Conservation (phyloP, 1,140 invertebrate species). For the Drosophila rufa region DNA sequence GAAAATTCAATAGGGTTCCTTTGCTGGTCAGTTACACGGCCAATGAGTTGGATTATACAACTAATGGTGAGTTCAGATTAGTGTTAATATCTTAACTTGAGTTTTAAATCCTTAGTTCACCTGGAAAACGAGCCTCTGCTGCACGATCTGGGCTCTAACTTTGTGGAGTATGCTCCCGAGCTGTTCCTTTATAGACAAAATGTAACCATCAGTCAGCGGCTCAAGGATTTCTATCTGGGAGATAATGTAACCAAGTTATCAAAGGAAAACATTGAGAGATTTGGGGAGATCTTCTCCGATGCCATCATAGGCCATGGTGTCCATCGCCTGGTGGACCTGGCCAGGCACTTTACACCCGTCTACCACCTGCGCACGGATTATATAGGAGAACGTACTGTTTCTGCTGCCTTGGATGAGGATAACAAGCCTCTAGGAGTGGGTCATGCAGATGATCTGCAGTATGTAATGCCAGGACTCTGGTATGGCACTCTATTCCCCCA, state of each 20-base stretch:
- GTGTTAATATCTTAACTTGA: neutral
- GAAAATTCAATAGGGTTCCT: conserved; percentile 88
- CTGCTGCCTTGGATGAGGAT: conserved; percentile 18
- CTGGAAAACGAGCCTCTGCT: conserved; percentile 52
- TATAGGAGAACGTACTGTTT: conserved; percentile 46
- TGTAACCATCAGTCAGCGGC: neutral
- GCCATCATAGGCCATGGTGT: conserved; percentile 85
- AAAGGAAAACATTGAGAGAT: conserved; percentile 36
- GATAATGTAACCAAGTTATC: conserved; percentile 14
- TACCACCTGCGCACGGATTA: conserved; percentile 86
- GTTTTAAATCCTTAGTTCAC: conserved; percentile 29
- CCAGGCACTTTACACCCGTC: conserved; percentile 84
- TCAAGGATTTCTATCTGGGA: conserved; percentile 62
- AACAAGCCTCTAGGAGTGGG: conserved; percentile 82
- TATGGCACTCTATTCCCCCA: conserved; percentile 31
- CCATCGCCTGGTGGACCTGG: conserved; percentile 85
- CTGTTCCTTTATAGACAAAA: conserved; percentile 74
- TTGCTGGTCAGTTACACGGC: conserved; percentile 88
- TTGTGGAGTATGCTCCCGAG: conserved; percentile 70
- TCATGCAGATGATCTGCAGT: conserved; percentile 89
- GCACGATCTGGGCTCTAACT: conserved; percentile 61
- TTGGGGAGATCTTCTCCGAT: conserved; percentile 85
- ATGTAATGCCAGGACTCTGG: conserved; percentile 87
- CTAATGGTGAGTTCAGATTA: conserved; percentile 55
- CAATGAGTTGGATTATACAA: conserved; percentile 89